These are phyloP conservation scores for Frankliniella intonsa DNA, from an alignment of 2,888 invertebrate species.

Conservation along the genomic window DNA sequence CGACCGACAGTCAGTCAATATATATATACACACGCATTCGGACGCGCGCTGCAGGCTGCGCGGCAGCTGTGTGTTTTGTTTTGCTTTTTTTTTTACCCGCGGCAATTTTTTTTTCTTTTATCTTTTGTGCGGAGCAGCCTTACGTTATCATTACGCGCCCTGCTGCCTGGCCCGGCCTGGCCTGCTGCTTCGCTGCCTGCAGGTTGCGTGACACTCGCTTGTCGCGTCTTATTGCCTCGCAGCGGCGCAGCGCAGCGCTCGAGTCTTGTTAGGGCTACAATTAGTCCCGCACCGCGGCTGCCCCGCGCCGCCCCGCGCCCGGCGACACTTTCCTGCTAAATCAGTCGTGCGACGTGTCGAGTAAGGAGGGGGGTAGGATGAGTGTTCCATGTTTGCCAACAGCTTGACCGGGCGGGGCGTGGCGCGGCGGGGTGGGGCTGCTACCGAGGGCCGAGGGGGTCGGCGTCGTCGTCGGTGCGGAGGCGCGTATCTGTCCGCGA, in stretches of 20 bases:
- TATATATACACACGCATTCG: too few relatives aligned
- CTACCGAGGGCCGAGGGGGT: neutral
- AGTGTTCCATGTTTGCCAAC: neutral
- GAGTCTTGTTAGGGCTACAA: too few relatives aligned
- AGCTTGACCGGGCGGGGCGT: neutral
- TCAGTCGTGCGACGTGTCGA: too few relatives aligned
- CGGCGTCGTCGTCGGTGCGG: neutral
- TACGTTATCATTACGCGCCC: neutral
- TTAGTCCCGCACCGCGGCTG: too few relatives aligned
- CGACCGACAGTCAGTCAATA: too few relatives aligned
- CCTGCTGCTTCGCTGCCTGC: neutral
- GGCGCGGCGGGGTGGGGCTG: neutral
- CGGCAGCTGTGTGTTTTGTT: too few relatives aligned
- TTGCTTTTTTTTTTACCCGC: too few relatives aligned
- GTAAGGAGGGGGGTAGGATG: too few relatives aligned
- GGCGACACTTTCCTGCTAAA: neutral
- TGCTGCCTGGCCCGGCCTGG: neutral
- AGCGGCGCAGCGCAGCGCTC: neutral
- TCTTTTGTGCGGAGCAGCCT: too few relatives aligned
- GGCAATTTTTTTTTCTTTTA: too few relatives aligned
- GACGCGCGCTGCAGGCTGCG: too few relatives aligned
- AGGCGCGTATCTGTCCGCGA: neutral
- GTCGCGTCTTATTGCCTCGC: neutral
- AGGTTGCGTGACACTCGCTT: neutral
- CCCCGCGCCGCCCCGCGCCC: neutral